Base-by-base conservation (phyloP, 2,888 invertebrate species). In the Gerris lacustris region DNA sequence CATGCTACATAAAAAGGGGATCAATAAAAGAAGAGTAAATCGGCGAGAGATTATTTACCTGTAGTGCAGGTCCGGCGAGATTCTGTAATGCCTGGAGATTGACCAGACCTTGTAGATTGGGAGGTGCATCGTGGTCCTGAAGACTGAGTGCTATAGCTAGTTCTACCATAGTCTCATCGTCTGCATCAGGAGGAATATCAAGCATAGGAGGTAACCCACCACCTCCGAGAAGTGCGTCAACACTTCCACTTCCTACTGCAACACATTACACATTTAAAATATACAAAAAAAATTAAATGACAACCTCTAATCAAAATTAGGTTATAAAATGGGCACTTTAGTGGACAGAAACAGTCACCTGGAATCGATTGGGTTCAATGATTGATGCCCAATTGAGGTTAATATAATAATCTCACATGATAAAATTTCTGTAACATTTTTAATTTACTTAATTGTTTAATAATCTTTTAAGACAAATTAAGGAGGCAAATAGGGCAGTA, bases 91-190 rank as follows among this genome's bases (percentile, higher is more conserved):
- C 76, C 68, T 78, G 78, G 44, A 79, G 74, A 73, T 79, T 80
- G 0, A 80, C 79, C 6, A 82, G 75, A 15, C 81, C 81, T 73
- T 83, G 82, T 44, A 83, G 80, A 73, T 85, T 85, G 44, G 78
- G 78, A 6, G 83, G 85, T 62, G 83, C 82, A 74, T 88, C 88
- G 76, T 91, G 90, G 76, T 76, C 77, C 73, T 96, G 95, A 45
- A 97, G 84, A 76, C 96, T 96, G 2, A 97, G 83, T 0, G 96
- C 96, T 74, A 97, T 96, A 4, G 96, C 97, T 74, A 97, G 84
- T 80, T 96, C 96, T 72, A 97, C 94, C 88, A 97, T 96, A 0
- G 96, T 91, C 80, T 96, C 96, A 80, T 97, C 96, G 78, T 96
- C 96, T 0, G 94, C 94, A 80, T 95, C 95, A n/a, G 93, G 90